Evolutionary conservation across 2,888 invertebrate genomes (phyloP).

Genomic region (Dilophus febrilis): DNA sequence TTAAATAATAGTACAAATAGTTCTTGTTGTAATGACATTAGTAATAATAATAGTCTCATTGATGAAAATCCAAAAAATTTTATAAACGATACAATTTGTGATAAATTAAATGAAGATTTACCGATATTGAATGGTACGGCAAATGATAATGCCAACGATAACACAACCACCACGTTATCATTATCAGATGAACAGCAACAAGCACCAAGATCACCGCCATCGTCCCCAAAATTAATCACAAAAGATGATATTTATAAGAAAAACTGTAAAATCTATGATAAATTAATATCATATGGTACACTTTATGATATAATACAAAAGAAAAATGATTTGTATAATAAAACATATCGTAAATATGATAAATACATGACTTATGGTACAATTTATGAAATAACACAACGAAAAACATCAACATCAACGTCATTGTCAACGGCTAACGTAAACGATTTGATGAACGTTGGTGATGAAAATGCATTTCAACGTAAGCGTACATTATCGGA

Average conservation of each 20-base stretch:
- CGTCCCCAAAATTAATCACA: too few relatives aligned
- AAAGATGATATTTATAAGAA: conserved; percentile 17
- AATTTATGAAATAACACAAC: conserved; percentile 30
- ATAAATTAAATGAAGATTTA: too few relatives aligned
- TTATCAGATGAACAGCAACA: too few relatives aligned
- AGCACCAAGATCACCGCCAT: not conserved
- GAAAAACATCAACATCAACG: conserved; percentile 16
- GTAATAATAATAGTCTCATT: too few relatives aligned
- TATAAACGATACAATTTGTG: too few relatives aligned
- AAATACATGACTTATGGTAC: conserved; percentile 32
- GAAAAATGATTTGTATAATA: conserved; percentile 25
- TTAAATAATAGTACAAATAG: too few relatives aligned
- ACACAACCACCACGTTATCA: not conserved
- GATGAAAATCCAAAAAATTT: too few relatives aligned
- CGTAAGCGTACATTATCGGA: conserved; percentile 27
- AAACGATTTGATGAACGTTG: conserved; percentile 10
- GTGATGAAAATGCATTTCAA: conserved; percentile 20
- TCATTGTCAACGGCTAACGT: too few relatives aligned
- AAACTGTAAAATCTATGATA: conserved; percentile 30
- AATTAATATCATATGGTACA: conserved; percentile 26
- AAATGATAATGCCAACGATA: too few relatives aligned
- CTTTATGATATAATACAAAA: conserved; percentile 31
- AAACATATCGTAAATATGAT: conserved; percentile 28
- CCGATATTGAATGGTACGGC: not conserved
- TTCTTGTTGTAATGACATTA: too few relatives aligned